These are phyloP conservation scores for Gyrodactylus bullatarudis DNA, from an alignment of 1,140 invertebrate genomes.

Conservation along the genomic window DNA sequence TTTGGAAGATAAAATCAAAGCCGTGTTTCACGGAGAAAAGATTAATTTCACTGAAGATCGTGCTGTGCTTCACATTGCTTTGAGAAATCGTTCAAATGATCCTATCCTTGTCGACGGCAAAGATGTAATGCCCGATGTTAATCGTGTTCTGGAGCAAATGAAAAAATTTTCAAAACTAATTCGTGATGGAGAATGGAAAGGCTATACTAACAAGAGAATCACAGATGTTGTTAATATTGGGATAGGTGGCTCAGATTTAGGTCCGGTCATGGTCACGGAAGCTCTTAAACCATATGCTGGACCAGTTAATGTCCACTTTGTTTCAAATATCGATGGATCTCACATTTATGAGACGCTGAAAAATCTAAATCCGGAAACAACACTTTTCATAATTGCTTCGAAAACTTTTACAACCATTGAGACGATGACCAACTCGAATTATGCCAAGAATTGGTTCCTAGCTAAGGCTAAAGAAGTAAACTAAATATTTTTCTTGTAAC, in stretches of 20 bases:
- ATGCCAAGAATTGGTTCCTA: constrained; percentile 78
- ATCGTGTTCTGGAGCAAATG: constrained; percentile 64
- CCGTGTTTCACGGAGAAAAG: constrained; percentile 67
- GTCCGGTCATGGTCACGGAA: constrained; percentile 92
- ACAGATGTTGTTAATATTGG: constrained; percentile 97
- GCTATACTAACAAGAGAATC: constrained; percentile 68
- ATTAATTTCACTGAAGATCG: constrained; percentile 92
- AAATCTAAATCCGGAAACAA: constrained; percentile 56
- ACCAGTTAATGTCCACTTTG: constrained; percentile 54
- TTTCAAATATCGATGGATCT: constrained; percentile 95
- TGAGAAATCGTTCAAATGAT: constrained; percentile 47
- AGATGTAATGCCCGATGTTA: constrained; percentile 65
- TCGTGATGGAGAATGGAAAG: constrained; percentile 36
- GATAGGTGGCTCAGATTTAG: constrained; percentile 90
- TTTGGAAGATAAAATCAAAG: constrained; percentile 46
- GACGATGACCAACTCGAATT: constrained; percentile 89
- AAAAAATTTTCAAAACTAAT: constrained; percentile 40
- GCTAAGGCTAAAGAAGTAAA: constrained; percentile 46
- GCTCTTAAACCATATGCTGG: constrained; percentile 59
- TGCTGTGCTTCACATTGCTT: constrained; percentile 65
- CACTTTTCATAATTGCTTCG: constrained; percentile 84
- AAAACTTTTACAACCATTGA: constrained; percentile 98
- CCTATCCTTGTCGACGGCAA: constrained; percentile 47
- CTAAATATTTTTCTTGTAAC: constrained; percentile 9
- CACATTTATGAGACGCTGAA: constrained; percentile 73